Conservation (phyloP, 2,888 invertebrate species). For the Trichopria drosophilae region DNA sequence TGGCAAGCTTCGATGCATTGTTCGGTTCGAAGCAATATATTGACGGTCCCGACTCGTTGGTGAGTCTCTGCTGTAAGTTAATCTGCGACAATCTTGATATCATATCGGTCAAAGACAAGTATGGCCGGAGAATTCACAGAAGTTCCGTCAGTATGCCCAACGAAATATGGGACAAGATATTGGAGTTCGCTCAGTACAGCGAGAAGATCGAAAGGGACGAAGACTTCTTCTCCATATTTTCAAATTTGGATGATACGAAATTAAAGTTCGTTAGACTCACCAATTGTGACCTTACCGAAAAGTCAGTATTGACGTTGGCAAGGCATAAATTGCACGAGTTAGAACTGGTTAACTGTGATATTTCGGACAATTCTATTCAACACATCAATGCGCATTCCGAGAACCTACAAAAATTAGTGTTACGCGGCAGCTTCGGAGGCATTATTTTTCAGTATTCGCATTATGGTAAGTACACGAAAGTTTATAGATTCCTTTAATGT, state of each 20-base stretch:
- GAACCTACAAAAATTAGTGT: constrained; percentile 70
- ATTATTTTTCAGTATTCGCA: constrained; percentile 56
- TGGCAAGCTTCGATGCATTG: constrained; percentile 50
- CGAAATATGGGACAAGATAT: constrained; percentile 73
- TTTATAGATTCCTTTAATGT: not conserved
- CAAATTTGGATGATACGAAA: constrained; percentile 68
- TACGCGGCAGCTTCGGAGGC: constrained; percentile 70
- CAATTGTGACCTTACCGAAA: constrained; percentile 73
- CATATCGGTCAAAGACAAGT: constrained; percentile 57
- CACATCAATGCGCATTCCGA: constrained; percentile 71
- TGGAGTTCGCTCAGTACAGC: constrained; percentile 63
- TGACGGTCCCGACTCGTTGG: constrained; percentile 65
- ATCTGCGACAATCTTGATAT: constrained; percentile 67
- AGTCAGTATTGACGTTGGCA: constrained; percentile 71
- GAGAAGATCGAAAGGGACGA: constrained; percentile 65
- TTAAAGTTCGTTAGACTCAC: constrained; percentile 71
- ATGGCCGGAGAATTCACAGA: constrained; percentile 57
- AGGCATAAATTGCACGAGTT: constrained; percentile 75
- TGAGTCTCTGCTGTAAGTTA: constrained; percentile 67
- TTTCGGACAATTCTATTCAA: constrained; percentile 68
- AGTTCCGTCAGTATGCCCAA: constrained; percentile 69
- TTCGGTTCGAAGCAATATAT: constrained; percentile 47
- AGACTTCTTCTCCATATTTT: constrained; percentile 72
- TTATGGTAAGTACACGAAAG: constrained; percentile 34
- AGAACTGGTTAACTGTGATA: constrained; percentile 74